A percentile compares a stretch with the other conserved stretches of the same genome.
phyloP scores from a whole-genome alignment of 1,140 invertebrate genomes.

The Piezodorus guildinii region DNA sequence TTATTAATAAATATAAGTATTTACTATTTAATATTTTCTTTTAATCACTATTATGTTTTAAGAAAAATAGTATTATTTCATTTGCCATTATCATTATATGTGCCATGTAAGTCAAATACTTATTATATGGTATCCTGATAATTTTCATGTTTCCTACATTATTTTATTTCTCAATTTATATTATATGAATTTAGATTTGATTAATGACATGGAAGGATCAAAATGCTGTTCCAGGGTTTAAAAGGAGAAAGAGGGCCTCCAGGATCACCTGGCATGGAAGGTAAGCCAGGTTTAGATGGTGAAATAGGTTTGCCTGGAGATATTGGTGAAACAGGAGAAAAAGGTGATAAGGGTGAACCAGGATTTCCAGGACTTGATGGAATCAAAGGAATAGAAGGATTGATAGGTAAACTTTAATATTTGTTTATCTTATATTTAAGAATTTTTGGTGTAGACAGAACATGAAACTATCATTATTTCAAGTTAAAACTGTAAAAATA shows the following conservation, averaged over 20 bases:
- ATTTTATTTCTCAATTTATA: too few species aligned
- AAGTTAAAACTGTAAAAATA: too few species aligned
- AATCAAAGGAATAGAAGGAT: constrained; percentile 60
- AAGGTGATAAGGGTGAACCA: constrained; percentile 62
- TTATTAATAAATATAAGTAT: too few species aligned
- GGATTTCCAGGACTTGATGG: constrained; percentile 59
- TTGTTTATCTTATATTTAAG: not conserved
- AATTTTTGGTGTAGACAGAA: not conserved
- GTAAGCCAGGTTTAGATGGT: constrained; percentile 18
- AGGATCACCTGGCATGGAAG: constrained; percentile 35
- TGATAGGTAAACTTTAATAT: constrained; percentile 26
- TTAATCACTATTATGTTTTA: too few species aligned
- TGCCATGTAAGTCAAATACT: too few species aligned
- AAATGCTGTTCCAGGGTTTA: constrained; percentile 40
- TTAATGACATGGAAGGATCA: too few species aligned
- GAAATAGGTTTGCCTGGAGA: constrained; percentile 17
- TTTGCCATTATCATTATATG: too few species aligned
- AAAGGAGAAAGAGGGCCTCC: constrained; percentile 20
- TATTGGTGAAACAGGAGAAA: constrained; percentile 47
- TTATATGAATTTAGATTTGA: too few species aligned
- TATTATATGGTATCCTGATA: too few species aligned
- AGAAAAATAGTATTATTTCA: too few species aligned
- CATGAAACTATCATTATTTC: not conserved
- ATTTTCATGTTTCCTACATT: too few species aligned
- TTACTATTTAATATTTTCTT: too few species aligned